These are phyloP conservation scores for Microcebus griseorufus DNA, from an alignment of 2,113 vertebrate genomes.

Conservation along the genomic window DNA sequence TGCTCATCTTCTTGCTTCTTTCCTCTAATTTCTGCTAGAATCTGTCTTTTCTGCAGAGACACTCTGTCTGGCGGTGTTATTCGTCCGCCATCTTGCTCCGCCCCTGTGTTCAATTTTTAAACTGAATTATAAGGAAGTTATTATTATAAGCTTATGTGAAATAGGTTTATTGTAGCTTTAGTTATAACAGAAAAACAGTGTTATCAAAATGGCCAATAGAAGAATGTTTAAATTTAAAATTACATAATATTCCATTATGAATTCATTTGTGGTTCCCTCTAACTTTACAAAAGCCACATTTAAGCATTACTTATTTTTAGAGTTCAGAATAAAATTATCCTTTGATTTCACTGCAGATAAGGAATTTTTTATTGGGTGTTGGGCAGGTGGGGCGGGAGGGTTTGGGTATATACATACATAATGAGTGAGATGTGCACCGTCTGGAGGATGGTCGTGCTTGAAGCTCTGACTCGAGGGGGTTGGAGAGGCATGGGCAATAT, in stretches of 20 bases:
- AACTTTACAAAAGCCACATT: background rate
- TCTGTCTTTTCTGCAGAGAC: too few species aligned
- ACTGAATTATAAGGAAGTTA: background rate
- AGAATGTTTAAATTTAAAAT: background rate
- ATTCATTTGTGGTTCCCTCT: background rate
- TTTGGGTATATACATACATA: too few species aligned
- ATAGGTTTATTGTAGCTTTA: background rate
- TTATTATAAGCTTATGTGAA: background rate
- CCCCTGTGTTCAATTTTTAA: background rate
- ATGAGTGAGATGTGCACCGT: too few species aligned
- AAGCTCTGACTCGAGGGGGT: too few species aligned
- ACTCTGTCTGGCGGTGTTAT: too few species aligned
- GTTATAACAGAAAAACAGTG: background rate
- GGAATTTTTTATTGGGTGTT: background rate
- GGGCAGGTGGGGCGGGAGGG: too few species aligned
- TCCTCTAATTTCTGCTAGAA: too few species aligned
- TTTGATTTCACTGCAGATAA: background rate
- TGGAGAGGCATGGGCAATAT: too few species aligned
- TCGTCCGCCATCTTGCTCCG: too few species aligned
- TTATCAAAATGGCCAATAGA: background rate
- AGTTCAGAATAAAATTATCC: background rate
- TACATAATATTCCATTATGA: background rate
- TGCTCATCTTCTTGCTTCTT: too few species aligned
- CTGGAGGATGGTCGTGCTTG: too few species aligned
- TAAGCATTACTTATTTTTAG: background rate